Evolutionary conservation across 2,888 invertebrate genomes (phyloP), one percentile per base, ranked within the genome.

Genomic region (Melanostoma scalare): DNA sequence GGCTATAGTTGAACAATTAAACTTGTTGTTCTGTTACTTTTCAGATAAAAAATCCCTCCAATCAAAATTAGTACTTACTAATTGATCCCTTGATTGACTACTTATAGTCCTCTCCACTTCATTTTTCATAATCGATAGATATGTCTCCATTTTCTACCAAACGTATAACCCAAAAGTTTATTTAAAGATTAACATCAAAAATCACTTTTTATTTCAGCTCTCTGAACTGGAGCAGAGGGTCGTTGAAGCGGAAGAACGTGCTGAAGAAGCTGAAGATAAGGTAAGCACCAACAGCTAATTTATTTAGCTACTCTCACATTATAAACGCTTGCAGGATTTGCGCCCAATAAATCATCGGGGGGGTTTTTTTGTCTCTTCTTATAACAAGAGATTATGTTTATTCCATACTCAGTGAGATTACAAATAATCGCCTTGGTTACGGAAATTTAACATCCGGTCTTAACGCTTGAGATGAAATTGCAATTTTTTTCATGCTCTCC

Each of bases 201-300:
- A 33, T 60, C 35, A 67, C 65, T 74, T 87, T 56, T 81, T 78
- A 76, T 90, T 92, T 89, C 94, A 98, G 97, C 95, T 98, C 92
- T 96, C 97, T 91, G 97, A 98, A 93, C 94, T 98, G 92, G 97
- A 98, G 92, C 96, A 96, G 91, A 94, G 97, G 89, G 97, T 97
- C 90, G 93, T 96, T 92, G 97, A 97, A 92, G 97, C 97, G 88
- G 98, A 98, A 92, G 95, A 96, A 88, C 93, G 97, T 88, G 97
- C 97, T 67, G 97, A 97, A 90, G 96, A 97, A 92, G 97, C 98
- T 85, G 97, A 98, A 92, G 97, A 97, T 92, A 97, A 97, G 96
- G 98, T 98, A 94, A 93, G 92, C 88, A 72, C 6, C 35, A 61
- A 44, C 3, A 60, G 46, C 48, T 53, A 61, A 61, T 69, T 55